Percentiles rank a stretch among this genome's conserved stretches.
Conservation (phyloP, 2,888 invertebrate species). For the Muschampia plurimacula region DNA sequence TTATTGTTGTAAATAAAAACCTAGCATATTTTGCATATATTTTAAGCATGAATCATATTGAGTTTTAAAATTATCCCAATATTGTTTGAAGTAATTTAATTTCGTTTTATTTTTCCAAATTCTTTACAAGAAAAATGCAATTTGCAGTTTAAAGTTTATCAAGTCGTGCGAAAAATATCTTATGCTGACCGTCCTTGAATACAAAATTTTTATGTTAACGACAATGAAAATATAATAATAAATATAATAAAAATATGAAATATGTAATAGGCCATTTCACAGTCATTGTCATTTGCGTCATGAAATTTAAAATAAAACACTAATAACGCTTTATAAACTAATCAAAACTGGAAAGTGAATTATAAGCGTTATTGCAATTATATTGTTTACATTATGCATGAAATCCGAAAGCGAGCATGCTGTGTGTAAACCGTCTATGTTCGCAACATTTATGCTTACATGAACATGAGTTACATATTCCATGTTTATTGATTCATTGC, state of each 20-base stretch:
- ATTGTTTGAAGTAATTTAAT: background rate
- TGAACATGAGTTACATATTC: conserved; percentile 27
- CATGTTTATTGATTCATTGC: conserved; percentile 22
- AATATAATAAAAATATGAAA: no score
- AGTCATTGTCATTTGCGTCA: conserved; percentile 13
- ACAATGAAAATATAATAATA: no score
- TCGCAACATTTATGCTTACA: conserved; percentile 29
- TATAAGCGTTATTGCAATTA: conserved; percentile 30
- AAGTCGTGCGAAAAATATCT: background rate
- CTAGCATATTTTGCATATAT: no score
- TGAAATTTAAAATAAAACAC: background rate
- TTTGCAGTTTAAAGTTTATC: background rate
- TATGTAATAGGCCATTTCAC: background rate
- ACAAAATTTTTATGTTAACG: background rate
- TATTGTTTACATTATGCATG: conserved; percentile 32
- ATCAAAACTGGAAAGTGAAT: conserved; percentile 29
- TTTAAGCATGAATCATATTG: no score
- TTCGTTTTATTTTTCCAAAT: background rate
- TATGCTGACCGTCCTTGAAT: background rate
- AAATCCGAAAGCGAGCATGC: conserved; percentile 35
- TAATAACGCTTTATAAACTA: conserved; percentile 3
- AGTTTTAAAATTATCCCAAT: background rate
- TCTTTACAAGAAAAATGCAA: background rate
- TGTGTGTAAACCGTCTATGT: conserved; percentile 32
- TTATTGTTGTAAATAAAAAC: background rate